Evolutionary conservation across 2,797 vertebrate genomes (phyloP).

Genomic region (Jordanella pulchra): DNA sequence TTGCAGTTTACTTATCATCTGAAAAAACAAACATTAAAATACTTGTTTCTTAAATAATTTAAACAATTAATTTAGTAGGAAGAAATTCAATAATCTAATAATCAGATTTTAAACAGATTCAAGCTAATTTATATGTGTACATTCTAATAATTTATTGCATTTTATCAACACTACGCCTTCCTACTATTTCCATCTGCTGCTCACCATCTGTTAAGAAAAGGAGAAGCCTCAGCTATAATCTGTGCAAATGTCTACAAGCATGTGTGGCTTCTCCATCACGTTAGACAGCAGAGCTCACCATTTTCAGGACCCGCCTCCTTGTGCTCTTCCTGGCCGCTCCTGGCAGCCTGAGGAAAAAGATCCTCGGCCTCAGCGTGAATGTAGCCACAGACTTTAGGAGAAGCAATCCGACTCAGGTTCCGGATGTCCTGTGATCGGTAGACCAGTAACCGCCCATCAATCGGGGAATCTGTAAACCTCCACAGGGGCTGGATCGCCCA

Average conservation of each 20-base stretch:
- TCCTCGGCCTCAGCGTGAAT: slow-evolving; percentile 77
- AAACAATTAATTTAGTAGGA: no score
- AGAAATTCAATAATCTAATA: no score
- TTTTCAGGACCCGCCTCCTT: slow-evolving; percentile 23
- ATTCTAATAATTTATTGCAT: no score
- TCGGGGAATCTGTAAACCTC: slow-evolving; percentile 86
- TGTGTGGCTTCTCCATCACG: slow-evolving; percentile 1
- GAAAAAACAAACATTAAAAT: no score
- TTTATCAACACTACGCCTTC: slow-evolving; percentile 23
- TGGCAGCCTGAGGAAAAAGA: slow-evolving; percentile 78
- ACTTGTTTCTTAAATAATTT: no score
- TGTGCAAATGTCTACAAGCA: slow-evolving; percentile 17
- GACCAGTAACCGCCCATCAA: slow-evolving; percentile 86
- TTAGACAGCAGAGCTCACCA: slow-evolving; percentile 42
- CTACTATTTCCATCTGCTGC: slow-evolving; percentile 2
- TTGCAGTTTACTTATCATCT: no score
- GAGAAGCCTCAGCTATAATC: neutral
- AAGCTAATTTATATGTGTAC: no score
- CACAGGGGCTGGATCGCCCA: slow-evolving; percentile 86
- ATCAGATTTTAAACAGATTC: no score
- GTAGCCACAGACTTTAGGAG: slow-evolving; percentile 94
- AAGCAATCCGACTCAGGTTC: slow-evolving; percentile 88
- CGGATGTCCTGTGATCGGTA: slow-evolving; percentile 94
- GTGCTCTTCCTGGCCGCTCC: slow-evolving; percentile 41
- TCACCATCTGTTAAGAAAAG: slow-evolving; percentile 3